Evolutionary conservation across 2,888 invertebrate genomes (phyloP), one percentile per base, ranked within the genome.

Genomic region (Ophioninae sp.): DNA sequence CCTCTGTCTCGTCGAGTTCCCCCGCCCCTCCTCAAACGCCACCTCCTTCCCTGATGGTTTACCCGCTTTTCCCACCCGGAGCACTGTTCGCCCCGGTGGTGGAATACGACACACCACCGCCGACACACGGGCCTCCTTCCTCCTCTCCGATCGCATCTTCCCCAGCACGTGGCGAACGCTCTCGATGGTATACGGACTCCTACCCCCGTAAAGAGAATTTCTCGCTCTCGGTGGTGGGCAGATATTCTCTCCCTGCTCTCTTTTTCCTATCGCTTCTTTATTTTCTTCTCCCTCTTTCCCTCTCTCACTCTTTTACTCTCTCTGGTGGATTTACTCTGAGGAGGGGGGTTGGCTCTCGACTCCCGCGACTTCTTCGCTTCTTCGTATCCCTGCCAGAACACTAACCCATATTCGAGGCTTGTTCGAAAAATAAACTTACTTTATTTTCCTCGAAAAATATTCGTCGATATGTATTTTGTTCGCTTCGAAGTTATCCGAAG

Each of bases 41-140:
- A 87, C 88, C 90, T 88, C 90, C 89, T 88, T 88, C 88, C 86
- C 85, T 87, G 87, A 88, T 88, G 88, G 86, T 85, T 84, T 84
- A 89, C 87, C 89, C 83, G 84, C 83, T 87, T 87, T 86, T 84
- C 86, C 83, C 83, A 84, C 82, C 81, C 68, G 59, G 79, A 80
- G 81, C 79, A 82, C 79, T 61, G 65, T 77, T 79, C 74, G 87
- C 75, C 79, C 79, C 81, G 75, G 79, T 81, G 84, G 84, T 79
- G 84, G 79, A 75, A 79, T 81, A 72, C 79, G 65, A 83, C 85
- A 75, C 85, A 86, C 86, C 83, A 80, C 73, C 76, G 81, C 68
- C 69, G 80, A 87, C 87, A 81, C 68, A 74, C 64, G 17, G 74
- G n/a, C n/a, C 65, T 77, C 78, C 44, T 80, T 80, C 80, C 73